These are phyloP conservation scores for Sisor rabdophorus DNA, from an alignment of 2,113 vertebrate genomes.

Conservation along the genomic window DNA sequence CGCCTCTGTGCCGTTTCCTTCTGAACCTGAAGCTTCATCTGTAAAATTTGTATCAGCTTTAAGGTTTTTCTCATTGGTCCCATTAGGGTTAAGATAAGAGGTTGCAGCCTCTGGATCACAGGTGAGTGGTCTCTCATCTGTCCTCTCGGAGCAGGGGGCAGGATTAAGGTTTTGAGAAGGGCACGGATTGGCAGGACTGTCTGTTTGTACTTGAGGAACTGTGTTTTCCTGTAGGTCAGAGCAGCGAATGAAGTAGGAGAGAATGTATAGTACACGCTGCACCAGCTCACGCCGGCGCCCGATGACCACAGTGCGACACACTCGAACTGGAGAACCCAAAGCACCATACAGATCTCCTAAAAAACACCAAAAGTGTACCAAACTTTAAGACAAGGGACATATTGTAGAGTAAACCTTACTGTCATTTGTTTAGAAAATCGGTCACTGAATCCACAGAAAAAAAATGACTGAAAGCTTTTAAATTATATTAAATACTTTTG, in stretches of 20 bases:
- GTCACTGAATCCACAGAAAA: too few species aligned
- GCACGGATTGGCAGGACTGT: slow-evolving; percentile 29
- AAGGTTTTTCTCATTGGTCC: slow-evolving; percentile 4
- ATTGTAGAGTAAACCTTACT: too few species aligned
- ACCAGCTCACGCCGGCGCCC: slow-evolving; percentile 81
- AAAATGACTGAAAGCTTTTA: too few species aligned
- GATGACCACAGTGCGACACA: slow-evolving; percentile 80
- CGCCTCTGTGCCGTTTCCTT: background rate
- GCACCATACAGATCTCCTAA: slow-evolving; percentile 81
- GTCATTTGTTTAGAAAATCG: too few species aligned
- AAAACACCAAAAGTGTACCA: slow-evolving; percentile 1
- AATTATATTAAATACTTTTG: too few species aligned
- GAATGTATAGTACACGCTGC: slow-evolving; percentile 79
- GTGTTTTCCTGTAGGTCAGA: slow-evolving; percentile 82
- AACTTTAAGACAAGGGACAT: background rate
- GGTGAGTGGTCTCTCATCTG: background rate
- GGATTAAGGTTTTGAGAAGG: slow-evolving; percentile 21
- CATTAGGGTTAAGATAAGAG: slow-evolving; percentile 28
- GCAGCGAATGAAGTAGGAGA: slow-evolving; percentile 86
- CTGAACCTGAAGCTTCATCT: background rate
- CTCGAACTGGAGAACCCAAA: slow-evolving; percentile 78
- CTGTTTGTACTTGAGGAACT: slow-evolving; percentile 60
- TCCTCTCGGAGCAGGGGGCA: slow-evolving; percentile 39
- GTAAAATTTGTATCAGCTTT: background rate
- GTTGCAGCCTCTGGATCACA: slow-evolving; percentile 6